Conservation (phyloP, 64 coral and sea anemone species). For the Actinia equina region DNA sequence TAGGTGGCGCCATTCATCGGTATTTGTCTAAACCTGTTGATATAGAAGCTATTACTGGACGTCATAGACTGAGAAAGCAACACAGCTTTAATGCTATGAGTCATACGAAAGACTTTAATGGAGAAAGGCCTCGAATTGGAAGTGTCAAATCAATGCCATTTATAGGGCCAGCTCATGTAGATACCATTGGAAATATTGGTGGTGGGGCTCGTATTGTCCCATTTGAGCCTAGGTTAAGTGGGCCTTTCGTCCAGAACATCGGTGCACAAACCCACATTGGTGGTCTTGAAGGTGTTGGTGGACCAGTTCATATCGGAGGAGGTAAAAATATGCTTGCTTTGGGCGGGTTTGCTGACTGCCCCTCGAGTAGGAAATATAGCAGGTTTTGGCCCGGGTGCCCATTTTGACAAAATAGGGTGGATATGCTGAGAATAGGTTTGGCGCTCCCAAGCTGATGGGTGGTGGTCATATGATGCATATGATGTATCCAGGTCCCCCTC, state of each 20-base stretch:
- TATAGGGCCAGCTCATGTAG: neutral
- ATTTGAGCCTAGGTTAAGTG: neutral
- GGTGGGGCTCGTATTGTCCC: neutral
- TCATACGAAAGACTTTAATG: neutral
- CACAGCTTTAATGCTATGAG: neutral
- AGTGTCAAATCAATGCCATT: neutral
- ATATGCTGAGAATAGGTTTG: conserved; percentile 2
- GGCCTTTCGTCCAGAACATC: neutral
- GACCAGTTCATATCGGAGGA: neutral
- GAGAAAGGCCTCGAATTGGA: neutral
- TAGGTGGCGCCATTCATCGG: conserved; percentile 42
- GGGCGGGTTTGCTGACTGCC: neutral
- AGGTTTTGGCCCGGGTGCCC: neutral
- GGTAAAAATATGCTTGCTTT: neutral
- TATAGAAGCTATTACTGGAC: conserved; percentile 14
- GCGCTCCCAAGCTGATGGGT: neutral
- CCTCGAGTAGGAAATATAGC: neutral
- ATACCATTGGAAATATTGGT: neutral
- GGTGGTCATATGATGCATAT: neutral
- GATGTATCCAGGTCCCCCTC: conserved; percentile 10
- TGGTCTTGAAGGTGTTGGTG: neutral
- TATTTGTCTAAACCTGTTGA: conserved; percentile 51
- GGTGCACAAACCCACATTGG: neutral
- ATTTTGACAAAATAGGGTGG: conserved; percentile 14
- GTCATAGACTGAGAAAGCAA: neutral